Evolutionary conservation across 2,797 vertebrate species (phyloP), one percentile per base, ranked within the genome.

Genomic region (Hipposideros larvatus): DNA sequence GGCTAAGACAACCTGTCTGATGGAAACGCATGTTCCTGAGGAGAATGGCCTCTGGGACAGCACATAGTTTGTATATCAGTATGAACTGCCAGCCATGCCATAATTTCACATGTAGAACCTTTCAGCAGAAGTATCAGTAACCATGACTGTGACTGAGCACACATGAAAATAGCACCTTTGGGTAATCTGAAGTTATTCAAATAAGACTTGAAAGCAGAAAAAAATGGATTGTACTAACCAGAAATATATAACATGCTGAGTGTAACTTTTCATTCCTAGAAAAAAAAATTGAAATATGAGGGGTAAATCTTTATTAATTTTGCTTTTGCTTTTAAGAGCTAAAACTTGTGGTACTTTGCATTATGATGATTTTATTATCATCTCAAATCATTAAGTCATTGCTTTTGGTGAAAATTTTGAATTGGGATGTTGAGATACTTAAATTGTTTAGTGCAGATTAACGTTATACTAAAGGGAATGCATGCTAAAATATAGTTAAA

Each of bases 401-500:
- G 90, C n/a, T 18, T 77, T 93, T 48, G 31, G 19, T 92, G 18
- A 94, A 97, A 90, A 37, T 3, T 2, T 94, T 97, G 37, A 95
- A 63, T 88, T 84, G 79, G 6, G 51, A 37, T 97, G 19, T 90
- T 80, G 73, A 92, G 88, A 46, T 96, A n/a, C 31, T 91, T 97
- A 94, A 96, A 96, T 70, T 66, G 90, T 90, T 61, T 92, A 74
- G 65, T 63, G 57, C 90, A 26, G 51, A 92, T 94, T 95, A 92
- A 82, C 77, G 95, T 97, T 96, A 87, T 95, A 79, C 90, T 96
- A 92, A 87, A 55, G 28, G 79, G 16, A 51, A 79, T 65, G 57
- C 21, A 93, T 57, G 18, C 34, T 96, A 96, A 98, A 94, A 95
- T 95, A 91, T 18, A 70, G 57, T 37, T 48, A 97, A 79, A 91